Percentiles rank a stretch among this genome's conserved stretches.
These are phyloP conservation scores for Astyanax mexicanus DNA, from an alignment of 2,797 vertebrate genomes.

Conservation along the genomic window DNA sequence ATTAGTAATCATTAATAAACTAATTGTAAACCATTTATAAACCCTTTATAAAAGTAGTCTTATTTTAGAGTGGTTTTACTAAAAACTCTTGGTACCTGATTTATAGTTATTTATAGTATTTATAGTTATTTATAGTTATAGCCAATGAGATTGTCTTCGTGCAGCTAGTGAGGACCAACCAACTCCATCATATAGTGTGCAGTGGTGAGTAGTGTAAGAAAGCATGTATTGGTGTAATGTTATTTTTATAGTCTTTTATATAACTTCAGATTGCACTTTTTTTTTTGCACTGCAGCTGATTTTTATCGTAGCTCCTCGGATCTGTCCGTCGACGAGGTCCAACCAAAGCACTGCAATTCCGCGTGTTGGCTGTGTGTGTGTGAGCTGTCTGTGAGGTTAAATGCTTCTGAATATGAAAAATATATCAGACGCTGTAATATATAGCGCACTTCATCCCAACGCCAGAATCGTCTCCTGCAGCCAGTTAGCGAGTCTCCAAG, in stretches of 20 bases:
- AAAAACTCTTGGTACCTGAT: too few relatives aligned
- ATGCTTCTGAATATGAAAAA: conserved; percentile 16
- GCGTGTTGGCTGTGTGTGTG: conserved; percentile 2
- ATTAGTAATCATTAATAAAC: too few relatives aligned
- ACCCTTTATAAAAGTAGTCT: too few relatives aligned
- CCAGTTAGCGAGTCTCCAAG: conserved; percentile 48
- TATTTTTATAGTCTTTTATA: background rate
- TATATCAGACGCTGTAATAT: conserved; percentile 28
- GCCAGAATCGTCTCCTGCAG: conserved; percentile 15
- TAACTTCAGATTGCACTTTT: background rate
- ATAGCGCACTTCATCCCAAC: conserved; percentile 24
- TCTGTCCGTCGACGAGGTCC: background rate
- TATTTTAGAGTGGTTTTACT: too few relatives aligned
- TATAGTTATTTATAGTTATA: too few relatives aligned
- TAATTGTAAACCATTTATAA: too few relatives aligned
- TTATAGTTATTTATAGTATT: too few relatives aligned
- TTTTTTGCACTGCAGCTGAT: too few relatives aligned
- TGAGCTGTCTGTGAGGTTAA: conserved; percentile 16
- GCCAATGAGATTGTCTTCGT: too few relatives aligned
- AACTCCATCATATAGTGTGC: too few relatives aligned
- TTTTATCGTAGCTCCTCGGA: conserved; percentile 6
- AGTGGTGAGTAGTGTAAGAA: too few relatives aligned
- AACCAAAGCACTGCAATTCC: background rate
- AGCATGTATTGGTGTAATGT: background rate
- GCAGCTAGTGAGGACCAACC: too few relatives aligned